phyloP scores from a whole-genome alignment of 1,140 invertebrate genomes.

The Neodiprion fabricii region DNA sequence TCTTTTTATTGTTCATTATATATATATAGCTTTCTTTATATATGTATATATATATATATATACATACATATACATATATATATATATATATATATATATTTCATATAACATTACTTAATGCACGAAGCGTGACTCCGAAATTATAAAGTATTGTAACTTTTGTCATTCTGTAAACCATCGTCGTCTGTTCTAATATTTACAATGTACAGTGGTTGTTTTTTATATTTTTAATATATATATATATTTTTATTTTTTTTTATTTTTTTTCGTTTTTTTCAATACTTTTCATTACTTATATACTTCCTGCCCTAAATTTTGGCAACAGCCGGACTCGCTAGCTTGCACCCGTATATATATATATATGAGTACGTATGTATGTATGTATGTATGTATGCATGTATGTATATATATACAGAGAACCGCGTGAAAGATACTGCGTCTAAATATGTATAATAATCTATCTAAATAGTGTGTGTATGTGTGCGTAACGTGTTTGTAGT shows the following conservation, averaged over 20 bases:
- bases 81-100: too few relatives aligned
- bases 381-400: not conserved
- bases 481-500: too few relatives aligned
- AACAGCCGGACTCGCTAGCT: slow-evolving; percentile 27
- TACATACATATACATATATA: too few relatives aligned
- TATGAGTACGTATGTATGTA: not conserved
- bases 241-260: not conserved
- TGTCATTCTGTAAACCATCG: slow-evolving; percentile 35
- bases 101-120: too few relatives aligned
- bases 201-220: slow-evolving; percentile 57
- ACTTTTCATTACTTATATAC: not conserved
- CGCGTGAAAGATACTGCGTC: too few relatives aligned
- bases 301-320: slow-evolving; percentile 53
- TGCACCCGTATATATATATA: not conserved
- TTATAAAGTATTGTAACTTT: slow-evolving; percentile 1
- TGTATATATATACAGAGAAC: not conserved
- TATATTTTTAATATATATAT: not conserved
- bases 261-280: not conserved
- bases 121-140: too few relatives aligned
- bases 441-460: too few relatives aligned
- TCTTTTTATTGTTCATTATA: too few relatives aligned
- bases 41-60: too few relatives aligned
- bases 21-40: too few relatives aligned
- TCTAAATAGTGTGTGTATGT: not conserved
- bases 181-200: slow-evolving; percentile 58